Evolutionary conservation across 2,797 vertebrate genomes (phyloP), one percentile per base, ranked within the genome.

Genomic region (Glyptemys insculpta): DNA sequence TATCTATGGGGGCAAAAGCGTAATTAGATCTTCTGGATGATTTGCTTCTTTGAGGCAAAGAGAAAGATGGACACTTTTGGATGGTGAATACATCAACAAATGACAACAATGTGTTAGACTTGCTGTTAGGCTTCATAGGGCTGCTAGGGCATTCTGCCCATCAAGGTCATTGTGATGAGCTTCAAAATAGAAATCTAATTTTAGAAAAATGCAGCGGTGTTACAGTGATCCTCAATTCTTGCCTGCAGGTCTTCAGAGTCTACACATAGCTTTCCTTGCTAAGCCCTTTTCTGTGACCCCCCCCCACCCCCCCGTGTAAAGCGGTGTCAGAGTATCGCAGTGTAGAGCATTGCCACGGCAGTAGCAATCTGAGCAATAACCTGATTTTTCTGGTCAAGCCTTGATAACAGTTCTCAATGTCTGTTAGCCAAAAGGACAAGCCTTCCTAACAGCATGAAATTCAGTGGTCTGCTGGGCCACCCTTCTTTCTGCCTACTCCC

Each of bases 291-390:
- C 18, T 68, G n/a, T n/a, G 8, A 8, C 62, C 16, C 5, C 49
- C 1, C 49, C 12, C 47, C n/a, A n/a, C 49, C 49, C 2, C 65
- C 16, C 8, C 0, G 1, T 23, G 9, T 72, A 72, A 68, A 37
- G n/a, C 23, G 19, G 65, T n/a, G 62, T 68, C 65, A 3, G 19
- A 11, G 16, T n/a, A 65, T 21, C 8, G 4, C n/a, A n/a, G 9
- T 11, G n/a, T 72, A 18, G n/a, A 41, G 19, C 65, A 72, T 72
- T 21, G 65, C 19, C 10, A 72, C 12, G 34, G 65, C n/a, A 72
- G 4, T 72, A 41, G 68, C n/a, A 72, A 25, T 41, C 68, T 72
- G 10, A 37, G 11, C 21, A 72, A 23, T 23, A 72, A 72, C 19
- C 68, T 41, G 37, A 72, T 23, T 4, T 72, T 72, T 72, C n/a